phyloP scores from a whole-genome alignment of 2,797 vertebrate species.

The Mormyrus hasselquistii region DNA sequence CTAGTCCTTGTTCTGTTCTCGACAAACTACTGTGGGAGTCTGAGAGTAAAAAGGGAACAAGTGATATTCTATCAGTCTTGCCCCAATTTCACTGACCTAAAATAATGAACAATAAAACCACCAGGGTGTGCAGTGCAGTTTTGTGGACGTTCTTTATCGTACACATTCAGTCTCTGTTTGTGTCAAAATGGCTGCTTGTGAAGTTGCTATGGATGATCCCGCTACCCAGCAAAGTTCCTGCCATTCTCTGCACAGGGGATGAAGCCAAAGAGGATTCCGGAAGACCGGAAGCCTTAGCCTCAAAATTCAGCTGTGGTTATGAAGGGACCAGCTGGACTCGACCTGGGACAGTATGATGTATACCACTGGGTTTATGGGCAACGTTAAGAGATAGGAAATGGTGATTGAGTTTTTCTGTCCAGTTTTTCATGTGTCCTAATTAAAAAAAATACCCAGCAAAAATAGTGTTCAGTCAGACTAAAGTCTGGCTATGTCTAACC shows the following conservation, averaged over 20 bases:
- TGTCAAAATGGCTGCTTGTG: conserved; percentile 48
- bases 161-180: conserved; percentile 51
- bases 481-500: conserved; percentile 41
- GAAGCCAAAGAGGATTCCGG: conserved; percentile 1
- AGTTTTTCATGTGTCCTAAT: conserved; percentile 14
- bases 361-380: background rate
- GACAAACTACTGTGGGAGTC: background rate
- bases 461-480: conserved; percentile 22
- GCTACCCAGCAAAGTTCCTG: background rate
- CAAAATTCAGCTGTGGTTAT: background rate
- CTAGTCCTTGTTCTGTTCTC: background rate
- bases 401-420: background rate
- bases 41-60: background rate
- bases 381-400: background rate
- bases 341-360: background rate
- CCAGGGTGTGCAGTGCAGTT: background rate
- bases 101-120: conserved; percentile 11
- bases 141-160: background rate
- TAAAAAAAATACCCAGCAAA: conserved; percentile 1
- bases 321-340: background rate
- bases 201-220: conserved; percentile 57
- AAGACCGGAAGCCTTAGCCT: background rate
- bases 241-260: background rate
- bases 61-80: background rate
- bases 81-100: background rate